Conservation (phyloP, 2,888 invertebrate genomes). For the Artemia sp. region DNA sequence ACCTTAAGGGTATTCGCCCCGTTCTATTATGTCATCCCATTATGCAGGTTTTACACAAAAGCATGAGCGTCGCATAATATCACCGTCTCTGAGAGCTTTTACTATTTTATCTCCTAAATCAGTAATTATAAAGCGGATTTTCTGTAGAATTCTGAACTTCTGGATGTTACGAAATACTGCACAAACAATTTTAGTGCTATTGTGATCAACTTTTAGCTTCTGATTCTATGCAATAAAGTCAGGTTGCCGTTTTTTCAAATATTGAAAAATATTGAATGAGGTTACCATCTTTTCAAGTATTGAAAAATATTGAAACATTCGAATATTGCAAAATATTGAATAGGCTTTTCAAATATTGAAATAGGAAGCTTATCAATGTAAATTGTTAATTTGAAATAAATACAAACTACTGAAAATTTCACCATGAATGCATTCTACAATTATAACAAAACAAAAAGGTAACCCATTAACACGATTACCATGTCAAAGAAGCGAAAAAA, state of each 20-base stretch:
- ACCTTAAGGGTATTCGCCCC: not conserved
- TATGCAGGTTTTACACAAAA: not conserved
- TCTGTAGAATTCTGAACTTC: not conserved
- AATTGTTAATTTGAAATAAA: not conserved
- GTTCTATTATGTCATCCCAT: too few relatives aligned
- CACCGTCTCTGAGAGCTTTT: constrained; percentile 12
- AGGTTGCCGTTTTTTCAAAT: not conserved
- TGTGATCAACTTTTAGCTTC: not conserved
- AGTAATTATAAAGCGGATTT: too few relatives aligned
- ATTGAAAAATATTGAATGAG: not conserved
- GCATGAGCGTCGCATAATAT: not conserved
- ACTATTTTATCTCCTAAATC: not conserved
- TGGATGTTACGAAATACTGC: not conserved
- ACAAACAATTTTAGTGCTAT: not conserved
- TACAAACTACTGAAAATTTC: too few relatives aligned
- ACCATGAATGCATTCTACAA: too few relatives aligned
- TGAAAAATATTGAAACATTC: not conserved
- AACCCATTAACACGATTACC: too few relatives aligned
- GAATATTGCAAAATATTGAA: not conserved
- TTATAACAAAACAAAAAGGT: too few relatives aligned
- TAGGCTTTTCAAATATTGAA: not conserved
- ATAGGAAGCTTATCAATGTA: not conserved
- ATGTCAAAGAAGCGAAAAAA: too few relatives aligned
- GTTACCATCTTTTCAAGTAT: not conserved
- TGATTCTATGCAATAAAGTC: not conserved